phyloP scores from a whole-genome alignment of 2,888 invertebrate species.

The Lottia scabra region DNA sequence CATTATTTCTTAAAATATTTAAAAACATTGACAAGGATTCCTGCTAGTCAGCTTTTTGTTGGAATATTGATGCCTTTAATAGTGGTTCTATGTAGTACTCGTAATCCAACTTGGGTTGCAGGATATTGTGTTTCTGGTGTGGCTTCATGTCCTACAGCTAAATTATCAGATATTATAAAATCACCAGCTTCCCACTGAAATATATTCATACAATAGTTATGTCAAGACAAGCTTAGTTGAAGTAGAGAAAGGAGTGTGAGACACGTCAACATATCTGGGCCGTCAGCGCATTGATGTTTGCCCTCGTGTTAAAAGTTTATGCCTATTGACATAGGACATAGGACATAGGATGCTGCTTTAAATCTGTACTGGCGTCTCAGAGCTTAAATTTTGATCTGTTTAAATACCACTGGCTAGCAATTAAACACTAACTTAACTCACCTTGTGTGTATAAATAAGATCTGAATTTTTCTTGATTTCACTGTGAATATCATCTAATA shows the following conservation, averaged over 20 bases:
- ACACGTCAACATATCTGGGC: no score
- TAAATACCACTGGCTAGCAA: no score
- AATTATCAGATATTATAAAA: slow-evolving; percentile 65
- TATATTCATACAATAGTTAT: not conserved
- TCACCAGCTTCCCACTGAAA: slow-evolving; percentile 64
- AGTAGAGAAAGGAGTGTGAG: no score
- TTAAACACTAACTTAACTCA: slow-evolving; percentile 14
- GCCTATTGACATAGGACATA: no score
- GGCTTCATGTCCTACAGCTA: slow-evolving; percentile 63
- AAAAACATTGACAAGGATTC: no score
- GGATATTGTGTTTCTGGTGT: slow-evolving; percentile 59
- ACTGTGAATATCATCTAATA: slow-evolving; percentile 55
- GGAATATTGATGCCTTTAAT: slow-evolving; percentile 50
- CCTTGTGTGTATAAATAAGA: slow-evolving; percentile 56
- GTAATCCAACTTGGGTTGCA: slow-evolving; percentile 51
- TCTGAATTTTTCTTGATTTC: slow-evolving; percentile 54
- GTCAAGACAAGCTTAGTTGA: no score
- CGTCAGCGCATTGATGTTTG: no score
- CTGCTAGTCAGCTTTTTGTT: slow-evolving; percentile 26
- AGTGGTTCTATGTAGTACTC: slow-evolving; percentile 61
- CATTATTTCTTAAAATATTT: no score
- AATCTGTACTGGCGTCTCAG: no score
- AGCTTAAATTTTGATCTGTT: no score
- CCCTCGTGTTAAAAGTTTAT: no score
- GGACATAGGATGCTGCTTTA: no score